phyloP scores from a whole-genome alignment of 64 coral and sea anemone genomes.

The Stichodactyla helianthus region DNA sequence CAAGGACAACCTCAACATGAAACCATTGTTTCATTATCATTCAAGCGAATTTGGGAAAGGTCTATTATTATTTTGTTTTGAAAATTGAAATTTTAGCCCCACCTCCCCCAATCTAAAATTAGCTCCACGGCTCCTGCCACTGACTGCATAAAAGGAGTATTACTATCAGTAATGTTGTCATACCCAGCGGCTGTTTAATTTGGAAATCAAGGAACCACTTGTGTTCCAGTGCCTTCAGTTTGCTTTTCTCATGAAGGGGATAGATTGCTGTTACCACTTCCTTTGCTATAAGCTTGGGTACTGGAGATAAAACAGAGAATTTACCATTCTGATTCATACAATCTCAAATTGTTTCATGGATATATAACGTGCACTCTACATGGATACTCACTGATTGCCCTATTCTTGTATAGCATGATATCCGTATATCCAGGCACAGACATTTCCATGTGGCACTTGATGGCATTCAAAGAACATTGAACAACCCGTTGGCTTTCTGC shows the following conservation, averaged over 20 bases:
- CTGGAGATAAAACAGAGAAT: constrained; percentile 22
- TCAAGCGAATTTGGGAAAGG: no score
- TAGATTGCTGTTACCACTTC: constrained; percentile 81
- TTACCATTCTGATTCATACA: neutral
- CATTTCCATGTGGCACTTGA: constrained; percentile 56
- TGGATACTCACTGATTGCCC: constrained; percentile 67
- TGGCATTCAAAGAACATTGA: constrained; percentile 58
- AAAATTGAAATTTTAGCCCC: no score
- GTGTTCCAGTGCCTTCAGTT: constrained; percentile 77
- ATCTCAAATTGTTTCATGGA: no score
- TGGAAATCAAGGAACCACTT: constrained; percentile 70
- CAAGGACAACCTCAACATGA: no score
- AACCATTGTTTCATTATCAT: no score
- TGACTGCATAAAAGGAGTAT: neutral
- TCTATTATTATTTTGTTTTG: no score
- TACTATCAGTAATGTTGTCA: neutral
- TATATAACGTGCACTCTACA: neutral
- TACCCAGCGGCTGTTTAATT: constrained; percentile 78
- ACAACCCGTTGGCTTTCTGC: constrained; percentile 69
- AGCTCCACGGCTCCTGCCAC: no score
- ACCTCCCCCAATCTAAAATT: no score
- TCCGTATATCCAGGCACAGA: constrained; percentile 80
- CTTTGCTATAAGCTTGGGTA: constrained; percentile 64
- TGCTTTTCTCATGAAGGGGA: constrained; percentile 64
- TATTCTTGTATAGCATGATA: constrained; percentile 70